Evolutionary conservation across 2,797 vertebrate genomes (phyloP).

Genomic region (Lindbergichthys nudifrons): DNA sequence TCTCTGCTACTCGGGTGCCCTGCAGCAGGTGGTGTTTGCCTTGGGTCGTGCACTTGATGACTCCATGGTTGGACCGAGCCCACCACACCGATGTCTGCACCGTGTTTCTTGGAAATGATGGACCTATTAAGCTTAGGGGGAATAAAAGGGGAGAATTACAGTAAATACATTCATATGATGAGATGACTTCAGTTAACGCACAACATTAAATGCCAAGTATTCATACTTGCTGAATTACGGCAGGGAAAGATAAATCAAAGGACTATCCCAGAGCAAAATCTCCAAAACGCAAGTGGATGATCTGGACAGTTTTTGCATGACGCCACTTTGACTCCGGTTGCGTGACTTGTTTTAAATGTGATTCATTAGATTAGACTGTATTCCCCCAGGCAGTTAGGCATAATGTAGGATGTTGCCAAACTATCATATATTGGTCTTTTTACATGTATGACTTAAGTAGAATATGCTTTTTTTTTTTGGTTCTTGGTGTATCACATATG

Average conservation of each 20-base stretch:
- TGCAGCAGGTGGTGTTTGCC: constrained; percentile 67
- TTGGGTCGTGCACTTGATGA: constrained; percentile 65
- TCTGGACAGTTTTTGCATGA: neutral
- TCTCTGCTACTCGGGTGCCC: constrained; percentile 11
- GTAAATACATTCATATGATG: constrained; percentile 62
- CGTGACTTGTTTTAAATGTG: neutral
- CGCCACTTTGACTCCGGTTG: neutral
- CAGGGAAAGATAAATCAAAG: constrained; percentile 39
- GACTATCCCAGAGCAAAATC: neutral
- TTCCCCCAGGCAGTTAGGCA: neutral
- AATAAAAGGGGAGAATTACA: constrained; percentile 76
- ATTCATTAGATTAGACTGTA: neutral
- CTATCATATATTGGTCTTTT: neutral
- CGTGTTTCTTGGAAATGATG: constrained; percentile 73
- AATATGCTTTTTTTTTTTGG: neutral
- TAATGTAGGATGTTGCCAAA: neutral
- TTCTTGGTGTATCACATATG: neutral
- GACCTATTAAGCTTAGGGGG: constrained; percentile 79
- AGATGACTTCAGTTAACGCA: constrained; percentile 50
- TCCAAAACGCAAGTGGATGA: constrained; percentile 4
- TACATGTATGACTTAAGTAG: neutral
- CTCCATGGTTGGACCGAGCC: constrained; percentile 56
- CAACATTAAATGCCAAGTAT: constrained; percentile 63
- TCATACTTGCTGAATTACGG: constrained; percentile 55
- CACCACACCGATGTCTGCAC: constrained; percentile 62